Percentiles rank a stretch among this genome's conserved stretches.
These are phyloP conservation scores for Sebastes steindachneri DNA, from an alignment of 2,797 vertebrate genomes.

Conservation along the genomic window DNA sequence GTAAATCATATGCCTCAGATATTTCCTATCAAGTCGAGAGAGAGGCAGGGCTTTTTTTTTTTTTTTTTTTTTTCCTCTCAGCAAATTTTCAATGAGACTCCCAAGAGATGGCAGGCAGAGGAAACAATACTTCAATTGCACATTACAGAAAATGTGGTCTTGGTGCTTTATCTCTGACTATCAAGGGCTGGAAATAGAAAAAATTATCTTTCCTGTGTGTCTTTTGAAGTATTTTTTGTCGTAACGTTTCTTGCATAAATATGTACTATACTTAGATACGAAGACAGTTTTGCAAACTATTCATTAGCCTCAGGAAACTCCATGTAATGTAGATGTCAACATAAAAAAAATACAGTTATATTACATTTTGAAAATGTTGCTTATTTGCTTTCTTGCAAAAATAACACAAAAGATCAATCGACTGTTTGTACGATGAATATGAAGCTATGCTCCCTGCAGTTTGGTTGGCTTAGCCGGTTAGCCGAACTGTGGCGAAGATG, in stretches of 20 bases:
- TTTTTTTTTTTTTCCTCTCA: conserved; percentile 45
- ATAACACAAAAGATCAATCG: background rate
- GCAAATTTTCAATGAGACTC: conserved; percentile 53
- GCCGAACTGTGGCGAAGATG: too few species aligned
- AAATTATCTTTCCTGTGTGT: background rate
- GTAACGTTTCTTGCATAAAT: background rate
- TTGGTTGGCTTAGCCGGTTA: background rate
- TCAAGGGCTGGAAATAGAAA: background rate
- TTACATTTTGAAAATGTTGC: background rate
- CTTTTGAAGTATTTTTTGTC: background rate
- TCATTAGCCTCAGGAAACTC: rapidly evolving
- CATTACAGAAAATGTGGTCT: conserved; percentile 24
- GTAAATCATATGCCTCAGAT: conserved; percentile 79
- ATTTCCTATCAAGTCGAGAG: conserved; percentile 68
- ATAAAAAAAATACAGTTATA: background rate
- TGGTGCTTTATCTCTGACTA: conserved; percentile 14
- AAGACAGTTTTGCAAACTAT: background rate
- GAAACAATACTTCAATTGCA: conserved; percentile 49
- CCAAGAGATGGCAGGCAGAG: conserved; percentile 37
- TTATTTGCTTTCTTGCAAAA: background rate
- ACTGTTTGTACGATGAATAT: background rate
- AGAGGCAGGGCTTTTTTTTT: conserved; percentile 29
- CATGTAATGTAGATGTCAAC: background rate
- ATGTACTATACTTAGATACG: background rate
- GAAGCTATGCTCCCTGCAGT: background rate